A percentile compares a stretch with the other conserved stretches of the same genome.
phyloP scores from a whole-genome alignment of 64 coral and sea anemone genomes.

The Catalaphyllia jardinei region DNA sequence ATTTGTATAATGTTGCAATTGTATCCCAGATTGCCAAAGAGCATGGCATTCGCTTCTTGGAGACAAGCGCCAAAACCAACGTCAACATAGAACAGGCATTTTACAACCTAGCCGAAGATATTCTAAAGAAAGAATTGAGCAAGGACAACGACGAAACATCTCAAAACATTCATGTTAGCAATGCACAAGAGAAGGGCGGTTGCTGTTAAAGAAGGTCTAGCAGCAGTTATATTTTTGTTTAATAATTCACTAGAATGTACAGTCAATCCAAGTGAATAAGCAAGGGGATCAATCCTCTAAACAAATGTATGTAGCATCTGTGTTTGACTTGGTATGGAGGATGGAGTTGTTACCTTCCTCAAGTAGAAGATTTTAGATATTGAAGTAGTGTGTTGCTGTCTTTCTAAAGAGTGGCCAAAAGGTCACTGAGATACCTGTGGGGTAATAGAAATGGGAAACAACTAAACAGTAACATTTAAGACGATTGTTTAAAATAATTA shows the following conservation, averaged over 20 bases:
- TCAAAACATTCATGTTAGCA: slow-evolving; percentile 74
- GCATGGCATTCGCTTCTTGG: slow-evolving; percentile 95
- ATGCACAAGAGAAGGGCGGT: slow-evolving; percentile 61
- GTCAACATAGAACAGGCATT: slow-evolving; percentile 96
- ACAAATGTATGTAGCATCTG: not conserved
- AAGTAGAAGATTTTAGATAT: not conserved
- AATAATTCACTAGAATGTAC: slow-evolving; percentile 20
- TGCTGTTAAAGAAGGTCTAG: too few relatives aligned
- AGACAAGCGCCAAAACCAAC: slow-evolving; percentile 99
- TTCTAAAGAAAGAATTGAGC: slow-evolving; percentile 97
- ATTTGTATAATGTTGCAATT: not conserved
- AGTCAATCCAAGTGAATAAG: not conserved
- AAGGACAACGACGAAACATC: slow-evolving; percentile 87
- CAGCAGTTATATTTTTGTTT: not conserved
- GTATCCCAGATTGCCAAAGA: slow-evolving; percentile 94
- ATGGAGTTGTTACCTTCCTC: not conserved
- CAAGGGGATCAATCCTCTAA: not conserved
- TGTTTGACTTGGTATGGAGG: not conserved
- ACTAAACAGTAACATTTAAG: too few relatives aligned
- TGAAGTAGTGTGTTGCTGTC: not conserved
- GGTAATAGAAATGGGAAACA: not conserved
- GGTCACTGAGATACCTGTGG: not conserved
- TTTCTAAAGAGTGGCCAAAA: not conserved
- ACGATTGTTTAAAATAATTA: too few relatives aligned
- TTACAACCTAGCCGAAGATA: slow-evolving; percentile 91